These are phyloP conservation scores for Oligia fasciuncula DNA, from an alignment of 2,888 invertebrate species.

Conservation along the genomic window DNA sequence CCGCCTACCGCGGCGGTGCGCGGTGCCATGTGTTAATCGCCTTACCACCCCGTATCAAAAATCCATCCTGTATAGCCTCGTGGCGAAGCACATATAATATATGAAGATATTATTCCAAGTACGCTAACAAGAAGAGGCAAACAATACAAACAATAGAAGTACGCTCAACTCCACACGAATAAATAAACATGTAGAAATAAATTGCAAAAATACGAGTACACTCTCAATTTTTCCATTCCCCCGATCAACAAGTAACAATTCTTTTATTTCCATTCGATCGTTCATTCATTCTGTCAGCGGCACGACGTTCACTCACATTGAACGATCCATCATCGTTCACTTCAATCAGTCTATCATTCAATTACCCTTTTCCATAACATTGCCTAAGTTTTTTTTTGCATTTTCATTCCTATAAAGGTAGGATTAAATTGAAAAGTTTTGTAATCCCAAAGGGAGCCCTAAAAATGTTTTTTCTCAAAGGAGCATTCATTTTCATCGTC, in stretches of 20 bases:
- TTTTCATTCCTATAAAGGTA: slow-evolving; percentile 22
- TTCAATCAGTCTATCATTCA: slow-evolving; percentile 60
- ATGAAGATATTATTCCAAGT: background rate
- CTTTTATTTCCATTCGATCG: slow-evolving; percentile 57
- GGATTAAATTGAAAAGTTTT: slow-evolving; percentile 54
- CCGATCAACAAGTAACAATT: slow-evolving; percentile 64
- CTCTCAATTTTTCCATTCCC: slow-evolving; percentile 44
- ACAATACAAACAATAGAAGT: slow-evolving; percentile 28
- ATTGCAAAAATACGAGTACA: slow-evolving; percentile 51
- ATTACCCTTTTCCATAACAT: slow-evolving; percentile 51
- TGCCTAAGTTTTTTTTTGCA: slow-evolving; percentile 37
- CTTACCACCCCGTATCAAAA: background rate
- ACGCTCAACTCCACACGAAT: background rate
- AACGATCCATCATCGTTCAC: slow-evolving; percentile 59
- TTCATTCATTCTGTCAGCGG: slow-evolving; percentile 57
- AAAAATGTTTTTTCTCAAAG: slow-evolving; percentile 48
- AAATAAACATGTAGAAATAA: slow-evolving; percentile 37
- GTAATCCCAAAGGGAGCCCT: slow-evolving; percentile 34
- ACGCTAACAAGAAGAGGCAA: background rate
- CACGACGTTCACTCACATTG: slow-evolving; percentile 57
- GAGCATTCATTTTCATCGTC: slow-evolving; percentile 62
- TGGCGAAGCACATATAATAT: background rate
- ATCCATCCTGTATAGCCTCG: background rate
- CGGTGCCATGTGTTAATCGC: no score
- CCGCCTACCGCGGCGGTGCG: no score